Conservation (phyloP, 1,140 invertebrate genomes). For the Macrobrachium rosenbergii region DNA sequence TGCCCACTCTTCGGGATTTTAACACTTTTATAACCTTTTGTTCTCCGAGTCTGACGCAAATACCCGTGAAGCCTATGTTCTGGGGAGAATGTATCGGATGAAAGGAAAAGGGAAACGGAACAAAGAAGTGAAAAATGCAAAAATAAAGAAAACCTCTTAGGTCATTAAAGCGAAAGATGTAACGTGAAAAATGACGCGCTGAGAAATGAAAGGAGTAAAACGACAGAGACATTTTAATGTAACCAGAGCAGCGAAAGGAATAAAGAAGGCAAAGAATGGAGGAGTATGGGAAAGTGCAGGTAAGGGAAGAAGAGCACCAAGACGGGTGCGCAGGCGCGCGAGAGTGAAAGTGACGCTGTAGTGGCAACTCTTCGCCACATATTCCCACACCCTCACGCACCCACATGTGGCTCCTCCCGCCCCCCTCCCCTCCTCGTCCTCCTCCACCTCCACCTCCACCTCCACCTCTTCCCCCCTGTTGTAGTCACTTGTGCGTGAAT, state of each 20-base stretch:
- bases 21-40: too few relatives aligned
- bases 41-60: too few relatives aligned
- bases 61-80: too few relatives aligned
- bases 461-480: neutral
- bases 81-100: neutral
- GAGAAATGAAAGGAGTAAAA: neutral
- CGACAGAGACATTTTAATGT: neutral
- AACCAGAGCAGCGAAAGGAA: neutral
- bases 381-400: neutral
- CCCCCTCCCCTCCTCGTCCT: neutral
- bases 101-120: neutral
- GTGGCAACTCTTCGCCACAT: neutral
- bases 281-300: too few relatives aligned
- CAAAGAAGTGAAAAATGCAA: neutral
- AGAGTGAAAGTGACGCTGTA: neutral
- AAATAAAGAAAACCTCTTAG: neutral
- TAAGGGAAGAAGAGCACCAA: neutral
- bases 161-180: neutral
- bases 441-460: neutral
- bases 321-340: neutral
- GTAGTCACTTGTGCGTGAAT: neutral
- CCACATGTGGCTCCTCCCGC: neutral
- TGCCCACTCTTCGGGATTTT: too few relatives aligned
- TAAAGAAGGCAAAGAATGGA: neutral
- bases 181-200: neutral